A percentile compares a stretch with the other conserved stretches of the same genome.
phyloP scores from a whole-genome alignment of 2,797 vertebrate genomes.

The Xenopus petersii region DNA sequence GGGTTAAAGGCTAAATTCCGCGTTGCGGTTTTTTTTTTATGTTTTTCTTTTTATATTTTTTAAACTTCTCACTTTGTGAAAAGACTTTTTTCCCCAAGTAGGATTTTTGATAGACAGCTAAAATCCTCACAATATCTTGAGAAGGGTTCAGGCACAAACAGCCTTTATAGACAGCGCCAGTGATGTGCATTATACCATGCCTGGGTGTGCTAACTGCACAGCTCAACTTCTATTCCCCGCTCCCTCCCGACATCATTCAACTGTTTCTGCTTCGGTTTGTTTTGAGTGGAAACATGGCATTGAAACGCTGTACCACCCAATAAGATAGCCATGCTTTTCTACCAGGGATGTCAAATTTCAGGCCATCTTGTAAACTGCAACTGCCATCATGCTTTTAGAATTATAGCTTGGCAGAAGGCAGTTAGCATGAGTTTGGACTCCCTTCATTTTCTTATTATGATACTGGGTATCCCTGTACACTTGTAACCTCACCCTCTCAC shows the following conservation, averaged over 20 bases:
- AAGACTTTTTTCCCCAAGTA: constrained; percentile 41
- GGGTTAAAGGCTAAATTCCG: constrained; percentile 51
- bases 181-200: constrained; percentile 31
- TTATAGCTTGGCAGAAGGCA: no score
- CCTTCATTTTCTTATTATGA: background rate
- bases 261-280: no score
- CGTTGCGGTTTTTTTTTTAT: constrained; percentile 40
- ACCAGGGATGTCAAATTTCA: constrained; percentile 2
- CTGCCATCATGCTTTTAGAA: background rate
- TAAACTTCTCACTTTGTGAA: constrained; percentile 51
- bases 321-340: background rate
- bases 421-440: no score
- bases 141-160: constrained; percentile 59
- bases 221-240: no score
- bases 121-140: constrained; percentile 53
- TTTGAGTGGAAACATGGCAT: no score
- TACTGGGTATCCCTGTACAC: constrained; percentile 11
- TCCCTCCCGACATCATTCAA: no score
- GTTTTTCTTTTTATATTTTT: constrained; percentile 19
- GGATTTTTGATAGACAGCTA: constrained; percentile 51
- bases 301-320: no score
- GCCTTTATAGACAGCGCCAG: constrained; percentile 44
- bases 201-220: constrained; percentile 9
- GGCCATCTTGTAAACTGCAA: background rate
- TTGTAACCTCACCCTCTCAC: background rate